Conservation (phyloP, 2,888 invertebrate species). For the Polylopha cassiicola region DNA sequence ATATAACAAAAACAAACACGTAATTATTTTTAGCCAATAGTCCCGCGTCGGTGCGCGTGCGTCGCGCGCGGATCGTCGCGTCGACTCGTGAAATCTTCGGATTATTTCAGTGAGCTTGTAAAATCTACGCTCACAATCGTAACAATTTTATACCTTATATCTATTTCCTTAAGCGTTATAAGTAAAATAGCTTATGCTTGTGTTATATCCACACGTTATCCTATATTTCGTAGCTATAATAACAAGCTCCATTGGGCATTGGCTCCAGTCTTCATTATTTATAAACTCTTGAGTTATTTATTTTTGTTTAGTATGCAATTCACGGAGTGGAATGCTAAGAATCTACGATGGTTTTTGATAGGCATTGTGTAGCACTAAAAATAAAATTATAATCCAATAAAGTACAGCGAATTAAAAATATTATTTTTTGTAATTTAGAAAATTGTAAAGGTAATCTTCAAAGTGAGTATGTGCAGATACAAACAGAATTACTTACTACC, state of each 20-base stretch:
- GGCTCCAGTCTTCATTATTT: conserved; percentile 64
- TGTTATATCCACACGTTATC: conserved; percentile 32
- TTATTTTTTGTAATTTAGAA: too few species aligned
- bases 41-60: conserved; percentile 19
- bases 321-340: conserved; percentile 33
- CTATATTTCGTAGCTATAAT: conserved; percentile 55
- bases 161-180: conserved; percentile 1
- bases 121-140: conserved; percentile 28
- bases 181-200: conserved; percentile 16
- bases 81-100: conserved; percentile 21
- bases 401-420: too few species aligned
- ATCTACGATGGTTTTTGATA: too few species aligned
- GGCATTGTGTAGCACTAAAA: too few species aligned
- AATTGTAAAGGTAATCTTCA: too few species aligned
- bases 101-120: conserved; percentile 22
- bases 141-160: conserved; percentile 23
- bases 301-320: conserved; percentile 51
- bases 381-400: too few species aligned
- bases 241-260: conserved; percentile 40
- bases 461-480: too few species aligned
- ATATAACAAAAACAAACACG: conserved; percentile 21
- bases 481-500: too few species aligned
- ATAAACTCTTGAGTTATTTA: conserved; percentile 41
- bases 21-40: conserved; percentile 19
- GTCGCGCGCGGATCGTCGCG: conserved; percentile 18